A percentile compares a stretch with the other conserved stretches of the same genome.
Conservation (phyloP, 2,113 vertebrate genomes). For the Hipposideros armiger region DNA sequence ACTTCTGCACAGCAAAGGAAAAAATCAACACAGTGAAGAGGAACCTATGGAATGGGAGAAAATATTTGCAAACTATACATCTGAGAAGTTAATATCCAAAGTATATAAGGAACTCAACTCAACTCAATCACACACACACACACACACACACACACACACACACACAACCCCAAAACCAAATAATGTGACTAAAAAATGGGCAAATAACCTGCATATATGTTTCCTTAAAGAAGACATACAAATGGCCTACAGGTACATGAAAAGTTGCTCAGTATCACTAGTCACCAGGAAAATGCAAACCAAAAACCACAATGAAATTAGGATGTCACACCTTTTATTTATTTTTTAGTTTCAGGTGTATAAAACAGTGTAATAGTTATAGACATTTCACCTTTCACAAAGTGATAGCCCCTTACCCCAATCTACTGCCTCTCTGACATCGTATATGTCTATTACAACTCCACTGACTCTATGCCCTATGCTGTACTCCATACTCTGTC, state of each 20-base stretch:
- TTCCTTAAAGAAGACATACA: not conserved
- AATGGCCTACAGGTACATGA: not conserved
- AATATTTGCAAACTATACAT: not conserved
- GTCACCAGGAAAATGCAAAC: not conserved
- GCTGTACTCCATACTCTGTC: too few relatives aligned
- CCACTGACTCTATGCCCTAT: too few relatives aligned
- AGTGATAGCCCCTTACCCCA: too few relatives aligned
- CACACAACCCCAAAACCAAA: not conserved
- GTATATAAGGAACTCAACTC: not conserved
- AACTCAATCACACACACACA: not conserved
- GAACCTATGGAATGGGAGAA: not conserved
- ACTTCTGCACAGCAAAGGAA: not conserved
- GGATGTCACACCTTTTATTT: not conserved
- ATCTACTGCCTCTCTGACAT: too few relatives aligned
- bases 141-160: too few relatives aligned
- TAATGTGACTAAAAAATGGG: not conserved
- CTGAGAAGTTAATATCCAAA: not conserved
- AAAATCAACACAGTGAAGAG: not conserved
- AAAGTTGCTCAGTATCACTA: not conserved
- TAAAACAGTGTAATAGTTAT: too few relatives aligned
- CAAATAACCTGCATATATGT: not conserved
- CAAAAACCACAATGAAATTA: not conserved
- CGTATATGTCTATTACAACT: too few relatives aligned
- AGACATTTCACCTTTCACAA: too few relatives aligned
- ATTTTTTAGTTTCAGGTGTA: too few relatives aligned